A percentile compares a stretch with the other conserved stretches of the same genome.
Conservation (phyloP, 2,888 invertebrate genomes). For the Clivina fossor region DNA sequence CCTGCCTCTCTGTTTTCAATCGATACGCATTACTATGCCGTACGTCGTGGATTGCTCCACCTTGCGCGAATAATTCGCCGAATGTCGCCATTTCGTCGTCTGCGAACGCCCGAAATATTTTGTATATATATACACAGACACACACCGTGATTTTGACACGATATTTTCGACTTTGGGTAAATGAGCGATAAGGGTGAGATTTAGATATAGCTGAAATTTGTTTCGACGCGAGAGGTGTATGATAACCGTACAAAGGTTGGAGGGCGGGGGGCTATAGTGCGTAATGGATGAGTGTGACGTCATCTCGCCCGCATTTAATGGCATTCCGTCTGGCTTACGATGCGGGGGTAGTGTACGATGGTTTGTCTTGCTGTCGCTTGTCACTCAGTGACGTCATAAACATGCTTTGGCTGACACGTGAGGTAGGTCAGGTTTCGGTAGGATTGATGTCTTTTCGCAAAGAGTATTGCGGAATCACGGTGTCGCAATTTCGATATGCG, state of each 20-base stretch:
- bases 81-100: slow-evolving; percentile 29
- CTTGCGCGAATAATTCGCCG: not conserved
- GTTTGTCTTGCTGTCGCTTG: no score
- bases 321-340: slow-evolving; percentile 14
- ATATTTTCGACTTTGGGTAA: not conserved
- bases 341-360: no score
- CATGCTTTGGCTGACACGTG: slow-evolving; percentile 27
- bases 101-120: slow-evolving; percentile 9
- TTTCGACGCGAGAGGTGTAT: slow-evolving; percentile 9
- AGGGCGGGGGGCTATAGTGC: no score
- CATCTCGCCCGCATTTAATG: slow-evolving; percentile 30
- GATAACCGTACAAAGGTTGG: slow-evolving; percentile 23
- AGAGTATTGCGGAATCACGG: no score
- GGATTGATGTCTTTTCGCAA: not conserved
- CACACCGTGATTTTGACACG: slow-evolving; percentile 18
- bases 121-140: no score
- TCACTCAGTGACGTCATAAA: slow-evolving; percentile 35
- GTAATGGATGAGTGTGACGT: slow-evolving; percentile 30
- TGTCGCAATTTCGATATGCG: no score
- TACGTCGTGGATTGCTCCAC: slow-evolving; percentile 3
- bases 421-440: slow-evolving; percentile 22
- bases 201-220: no score
- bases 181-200: not conserved
- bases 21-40: slow-evolving; percentile 17
- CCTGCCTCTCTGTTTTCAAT: slow-evolving; percentile 5